phyloP scores from a whole-genome alignment of 2,113 vertebrate species.

The Caretta caretta region DNA sequence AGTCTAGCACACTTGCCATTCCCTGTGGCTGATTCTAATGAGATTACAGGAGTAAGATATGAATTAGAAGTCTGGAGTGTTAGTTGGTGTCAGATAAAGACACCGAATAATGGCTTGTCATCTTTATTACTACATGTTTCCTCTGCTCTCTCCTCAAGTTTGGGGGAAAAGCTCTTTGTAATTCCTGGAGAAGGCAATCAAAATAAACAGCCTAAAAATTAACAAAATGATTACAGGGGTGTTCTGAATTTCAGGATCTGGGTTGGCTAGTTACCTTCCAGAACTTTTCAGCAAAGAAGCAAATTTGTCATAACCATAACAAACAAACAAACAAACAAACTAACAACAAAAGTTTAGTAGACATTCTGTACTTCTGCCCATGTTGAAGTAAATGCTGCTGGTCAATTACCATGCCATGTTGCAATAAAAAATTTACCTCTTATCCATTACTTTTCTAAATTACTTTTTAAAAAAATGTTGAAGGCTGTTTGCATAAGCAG shows the following conservation, averaged over 20 bases:
- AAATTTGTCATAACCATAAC: neutral
- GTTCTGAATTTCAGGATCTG: neutral
- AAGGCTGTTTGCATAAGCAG: neutral
- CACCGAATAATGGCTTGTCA: neutral
- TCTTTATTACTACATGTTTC: fast-evolving
- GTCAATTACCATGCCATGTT: no score
- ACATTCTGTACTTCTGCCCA: neutral
- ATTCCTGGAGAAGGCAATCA: neutral
- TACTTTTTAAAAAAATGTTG: neutral
- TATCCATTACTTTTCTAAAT: neutral
- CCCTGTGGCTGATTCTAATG: neutral
- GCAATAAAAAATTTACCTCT: neutral
- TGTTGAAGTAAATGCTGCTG: neutral
- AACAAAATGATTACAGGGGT: neutral
- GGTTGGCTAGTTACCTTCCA: neutral
- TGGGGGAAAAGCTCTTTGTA: neutral
- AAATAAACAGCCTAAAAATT: neutral
- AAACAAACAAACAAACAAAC: neutral
- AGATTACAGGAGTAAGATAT: neutral
- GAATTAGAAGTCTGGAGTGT: neutral
- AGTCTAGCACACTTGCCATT: neutral
- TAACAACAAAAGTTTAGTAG: neutral
- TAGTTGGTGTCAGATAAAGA: neutral
- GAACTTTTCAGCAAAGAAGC: neutral
- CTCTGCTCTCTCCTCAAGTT: fast-evolving